A percentile compares a stretch with the other conserved stretches of the same genome.
Evolutionary conservation across 2,113 vertebrate species (phyloP).

Genomic region (Campylorhamphus procurvoides): DNA sequence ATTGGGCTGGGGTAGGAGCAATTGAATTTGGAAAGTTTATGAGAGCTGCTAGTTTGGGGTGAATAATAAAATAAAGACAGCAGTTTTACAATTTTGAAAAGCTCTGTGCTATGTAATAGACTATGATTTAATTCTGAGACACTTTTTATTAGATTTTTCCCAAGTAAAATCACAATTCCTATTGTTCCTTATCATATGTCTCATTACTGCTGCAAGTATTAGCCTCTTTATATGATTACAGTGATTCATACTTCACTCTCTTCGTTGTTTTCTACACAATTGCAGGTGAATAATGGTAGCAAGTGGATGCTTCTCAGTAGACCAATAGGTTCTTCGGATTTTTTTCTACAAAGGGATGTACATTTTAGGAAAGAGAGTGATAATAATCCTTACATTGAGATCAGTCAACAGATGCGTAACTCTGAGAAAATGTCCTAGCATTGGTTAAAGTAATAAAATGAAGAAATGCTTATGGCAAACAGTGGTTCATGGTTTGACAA

Average conservation of each 20-base stretch:
- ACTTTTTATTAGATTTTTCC: conserved; percentile 56
- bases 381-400: neutral
- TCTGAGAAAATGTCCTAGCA: neutral
- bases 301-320: conserved; percentile 44
- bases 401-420: neutral
- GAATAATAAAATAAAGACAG: conserved; percentile 24
- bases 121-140: conserved; percentile 51
- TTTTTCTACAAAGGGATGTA: neutral
- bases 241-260: conserved; percentile 28
- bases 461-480: neutral
- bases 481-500: neutral
- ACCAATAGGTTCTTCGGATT: neutral
- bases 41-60: neutral
- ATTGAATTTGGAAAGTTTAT: conserved; percentile 20
- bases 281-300: conserved; percentile 21
- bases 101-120: neutral
- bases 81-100: conserved; percentile 2
- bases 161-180: conserved; percentile 53
- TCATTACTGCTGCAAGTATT: conserved; percentile 50
- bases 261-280: conserved; percentile 16
- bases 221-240: conserved; percentile 36
- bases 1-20: conserved; percentile 27
- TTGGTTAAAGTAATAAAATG: neutral
- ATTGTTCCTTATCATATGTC: conserved; percentile 46
- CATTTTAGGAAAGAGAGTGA: conserved; percentile 1